Conservation (phyloP, 1,140 invertebrate species). For the Brachionus calyciflorus region DNA sequence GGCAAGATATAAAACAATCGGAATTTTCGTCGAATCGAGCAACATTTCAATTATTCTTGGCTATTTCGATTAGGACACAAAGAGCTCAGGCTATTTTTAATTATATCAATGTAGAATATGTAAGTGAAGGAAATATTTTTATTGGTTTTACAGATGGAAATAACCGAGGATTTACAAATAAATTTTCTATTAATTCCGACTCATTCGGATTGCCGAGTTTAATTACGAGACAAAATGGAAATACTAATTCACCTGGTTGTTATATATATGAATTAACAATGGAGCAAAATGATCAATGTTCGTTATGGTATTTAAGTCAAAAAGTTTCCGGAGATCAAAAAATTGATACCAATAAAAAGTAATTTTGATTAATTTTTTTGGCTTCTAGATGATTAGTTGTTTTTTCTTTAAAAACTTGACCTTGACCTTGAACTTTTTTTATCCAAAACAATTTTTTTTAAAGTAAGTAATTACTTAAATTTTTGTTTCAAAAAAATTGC, state of each 20-base stretch:
- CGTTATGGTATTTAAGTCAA: not conserved
- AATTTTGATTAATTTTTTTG: not conserved
- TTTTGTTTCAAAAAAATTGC: too few species aligned
- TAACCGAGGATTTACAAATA: not conserved
- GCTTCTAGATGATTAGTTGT: too few species aligned
- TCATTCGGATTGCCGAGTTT: not conserved
- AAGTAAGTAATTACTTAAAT: too few species aligned
- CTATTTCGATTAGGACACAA: not conserved
- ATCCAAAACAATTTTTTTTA: too few species aligned
- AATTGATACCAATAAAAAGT: not conserved
- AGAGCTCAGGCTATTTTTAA: not conserved
- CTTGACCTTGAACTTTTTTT: too few species aligned
- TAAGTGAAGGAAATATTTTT: conserved; percentile 1
- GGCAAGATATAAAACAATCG: too few species aligned
- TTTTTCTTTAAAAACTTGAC: too few species aligned
- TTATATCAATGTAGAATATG: not conserved
- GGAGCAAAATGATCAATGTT: not conserved
- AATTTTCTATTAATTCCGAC: not conserved
- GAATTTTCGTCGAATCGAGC: not conserved
- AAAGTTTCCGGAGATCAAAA: not conserved
- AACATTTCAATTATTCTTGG: not conserved
- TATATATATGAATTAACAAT: not conserved
- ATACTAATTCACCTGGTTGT: not conserved
- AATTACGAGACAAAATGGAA: not conserved
- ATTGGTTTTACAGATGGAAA: conserved; percentile 12